These are phyloP conservation scores for Theonella swinhoei DNA, from an alignment of 37 sponge, comb jelly and placozoan genomes.

Conservation along the genomic window DNA sequence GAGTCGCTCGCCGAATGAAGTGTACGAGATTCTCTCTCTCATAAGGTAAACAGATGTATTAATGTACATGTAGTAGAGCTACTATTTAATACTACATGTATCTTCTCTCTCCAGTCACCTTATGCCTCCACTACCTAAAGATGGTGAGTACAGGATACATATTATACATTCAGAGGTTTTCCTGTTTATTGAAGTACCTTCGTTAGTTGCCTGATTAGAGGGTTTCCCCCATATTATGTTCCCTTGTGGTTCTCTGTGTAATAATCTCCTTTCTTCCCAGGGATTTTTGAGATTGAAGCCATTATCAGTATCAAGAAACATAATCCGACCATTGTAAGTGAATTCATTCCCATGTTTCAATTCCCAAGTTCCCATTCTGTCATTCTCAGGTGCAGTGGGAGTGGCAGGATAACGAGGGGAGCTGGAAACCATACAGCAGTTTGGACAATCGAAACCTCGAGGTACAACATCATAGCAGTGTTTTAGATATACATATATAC, in stretches of 20 bases:
- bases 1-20: constrained; percentile 74
- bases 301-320: constrained; percentile 13
- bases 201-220: too few species aligned
- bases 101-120: constrained; percentile 60
- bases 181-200: too few species aligned
- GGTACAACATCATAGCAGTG: constrained; percentile 19
- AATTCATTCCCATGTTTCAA: not conserved
- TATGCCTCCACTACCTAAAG: constrained; percentile 77
- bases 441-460: constrained; percentile 78
- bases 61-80: too few species aligned
- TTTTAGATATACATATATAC: too few species aligned
- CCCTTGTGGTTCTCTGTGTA: too few species aligned
- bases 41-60: constrained; percentile 65
- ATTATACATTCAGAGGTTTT: too few species aligned
- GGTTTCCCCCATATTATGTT: too few species aligned
- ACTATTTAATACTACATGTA: too few species aligned
- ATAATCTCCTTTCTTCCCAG: constrained; percentile 32
- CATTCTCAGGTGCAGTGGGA: constrained; percentile 72
- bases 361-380: not conserved
- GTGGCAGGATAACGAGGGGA: constrained; percentile 63
- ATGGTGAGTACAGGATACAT: constrained; percentile 50
- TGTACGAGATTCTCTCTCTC: constrained; percentile 76
- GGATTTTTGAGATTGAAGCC: constrained; percentile 60
- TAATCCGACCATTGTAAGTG: constrained; percentile 24
- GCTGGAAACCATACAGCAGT: constrained; percentile 66